Evolutionary conservation across 2,888 invertebrate species (phyloP).

Genomic region (Phytoseiulus persimilis): DNA sequence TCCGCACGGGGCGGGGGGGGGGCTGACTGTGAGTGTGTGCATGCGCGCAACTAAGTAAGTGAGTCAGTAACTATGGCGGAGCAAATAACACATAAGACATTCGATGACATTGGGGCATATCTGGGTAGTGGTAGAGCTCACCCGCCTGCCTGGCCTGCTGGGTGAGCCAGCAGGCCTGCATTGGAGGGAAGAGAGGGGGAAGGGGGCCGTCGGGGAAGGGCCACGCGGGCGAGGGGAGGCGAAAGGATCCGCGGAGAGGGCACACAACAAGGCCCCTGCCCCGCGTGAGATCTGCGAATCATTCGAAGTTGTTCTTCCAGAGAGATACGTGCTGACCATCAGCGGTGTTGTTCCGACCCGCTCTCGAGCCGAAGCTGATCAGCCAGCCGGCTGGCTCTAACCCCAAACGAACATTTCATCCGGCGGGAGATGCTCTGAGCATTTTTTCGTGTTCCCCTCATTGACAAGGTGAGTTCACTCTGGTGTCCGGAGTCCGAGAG

Average conservation of each 20-base stretch:
- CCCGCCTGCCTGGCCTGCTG: neutral
- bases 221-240: neutral
- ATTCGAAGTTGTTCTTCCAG: slow-evolving; percentile 5
- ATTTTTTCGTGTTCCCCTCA: slow-evolving; percentile 36
- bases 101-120: neutral
- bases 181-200: neutral
- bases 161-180: neutral
- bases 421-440: slow-evolving; percentile 36
- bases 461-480: neutral
- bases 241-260: neutral
- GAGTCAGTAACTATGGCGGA: neutral
- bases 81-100: neutral
- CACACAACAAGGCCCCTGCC: slow-evolving; percentile 5
- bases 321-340: slow-evolving; percentile 5
- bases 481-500: neutral
- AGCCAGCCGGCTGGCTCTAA: slow-evolving; percentile 5
- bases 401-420: neutral
- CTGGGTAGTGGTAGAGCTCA: neutral
- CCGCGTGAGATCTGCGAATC: neutral
- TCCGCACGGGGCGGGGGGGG: neutral
- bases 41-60: neutral
- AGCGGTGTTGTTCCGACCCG: slow-evolving; percentile 5
- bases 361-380: neutral
- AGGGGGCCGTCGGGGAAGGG: neutral
- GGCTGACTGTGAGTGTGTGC: neutral